Evolutionary conservation across 2,113 vertebrate genomes (phyloP), one percentile per base, ranked within the genome.

Genomic region (Hippocampus abdominalis): DNA sequence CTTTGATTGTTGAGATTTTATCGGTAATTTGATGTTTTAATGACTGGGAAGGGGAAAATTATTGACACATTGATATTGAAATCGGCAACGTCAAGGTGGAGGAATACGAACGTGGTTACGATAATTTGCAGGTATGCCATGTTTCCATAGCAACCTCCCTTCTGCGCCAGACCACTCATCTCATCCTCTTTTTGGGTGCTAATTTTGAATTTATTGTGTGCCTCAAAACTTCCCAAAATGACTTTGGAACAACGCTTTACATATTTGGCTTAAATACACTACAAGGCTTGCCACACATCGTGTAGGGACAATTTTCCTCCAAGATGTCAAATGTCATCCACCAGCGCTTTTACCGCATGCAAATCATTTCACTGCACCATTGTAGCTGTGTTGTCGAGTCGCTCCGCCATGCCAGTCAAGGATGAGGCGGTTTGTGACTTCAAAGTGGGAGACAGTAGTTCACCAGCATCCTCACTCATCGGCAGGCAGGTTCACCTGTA

Each of bases 401-500:
- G 63, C 74, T 73, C 78, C 78, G 75, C 85, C 84, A 83, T 80
- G 79, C 74, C 81, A 87, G 81, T 87, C 80, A 81, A 74, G 36
- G 73, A 68, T 74, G 77, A 83, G 83, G 80, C 75, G 75, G 73
- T 81, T 75, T 39, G 72, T 74, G 72, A 87, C 87, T 88, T 91
- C 80, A 91, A 89, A 91, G 84, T 83, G 80, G 64, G 65, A 72
- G 66, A 71, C 82, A 88, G 85, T 83, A 85, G 82, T 81, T 88
- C 77, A 73, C 75, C 89, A 79, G 81, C 83, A 71, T 80, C 68
- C 75, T 76, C 75, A 72, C 81, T 82, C 70, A 83, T 79, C 72
- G 77, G 81, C 79, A 83, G 85, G 66, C 82, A 82, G 81, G 70
- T 87, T 86, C 72, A 87, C 86, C 85, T 90, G 82, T 86, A 87